Evolutionary conservation across 2,113 vertebrate genomes (phyloP).

Genomic region (Osmerus eperlanus): DNA sequence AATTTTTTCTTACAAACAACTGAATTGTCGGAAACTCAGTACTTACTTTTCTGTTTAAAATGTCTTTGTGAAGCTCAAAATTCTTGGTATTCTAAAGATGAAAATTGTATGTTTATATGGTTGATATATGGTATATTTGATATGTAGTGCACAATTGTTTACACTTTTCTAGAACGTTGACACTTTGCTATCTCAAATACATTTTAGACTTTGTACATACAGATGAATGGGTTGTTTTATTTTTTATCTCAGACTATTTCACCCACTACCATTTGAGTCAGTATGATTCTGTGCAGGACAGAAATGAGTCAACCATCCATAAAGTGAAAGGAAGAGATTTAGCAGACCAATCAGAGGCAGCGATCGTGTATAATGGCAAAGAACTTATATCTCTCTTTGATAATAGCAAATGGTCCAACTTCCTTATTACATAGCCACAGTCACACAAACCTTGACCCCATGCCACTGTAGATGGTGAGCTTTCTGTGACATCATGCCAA

Average conservation of each 20-base stretch:
- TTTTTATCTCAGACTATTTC: not conserved
- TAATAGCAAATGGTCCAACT: too few species aligned
- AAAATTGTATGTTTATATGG: slow-evolving; percentile 17
- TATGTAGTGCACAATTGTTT: slow-evolving; percentile 26
- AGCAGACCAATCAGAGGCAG: too few species aligned
- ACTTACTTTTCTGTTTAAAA: slow-evolving; percentile 11
- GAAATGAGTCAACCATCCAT: too few species aligned
- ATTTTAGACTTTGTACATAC: slow-evolving; percentile 29
- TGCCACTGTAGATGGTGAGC: too few species aligned
- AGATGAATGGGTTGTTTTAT: not conserved
- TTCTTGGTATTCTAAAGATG: not conserved
- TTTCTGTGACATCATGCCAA: too few species aligned
- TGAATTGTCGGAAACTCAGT: slow-evolving; percentile 18
- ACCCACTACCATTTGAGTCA: too few species aligned
- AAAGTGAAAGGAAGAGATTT: too few species aligned
- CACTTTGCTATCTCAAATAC: slow-evolving; percentile 24
- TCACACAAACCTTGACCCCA: too few species aligned
- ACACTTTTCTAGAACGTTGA: slow-evolving; percentile 22
- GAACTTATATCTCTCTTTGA: too few species aligned
- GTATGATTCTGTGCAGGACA: too few species aligned
- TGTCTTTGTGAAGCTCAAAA: slow-evolving; percentile 2
- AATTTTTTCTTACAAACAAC: not conserved
- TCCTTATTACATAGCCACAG: too few species aligned
- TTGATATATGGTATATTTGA: slow-evolving; percentile 25
- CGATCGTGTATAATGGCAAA: too few species aligned